Base-by-base conservation (phyloP, 2,113 vertebrate species). In the Oostethus manadensis region DNA sequence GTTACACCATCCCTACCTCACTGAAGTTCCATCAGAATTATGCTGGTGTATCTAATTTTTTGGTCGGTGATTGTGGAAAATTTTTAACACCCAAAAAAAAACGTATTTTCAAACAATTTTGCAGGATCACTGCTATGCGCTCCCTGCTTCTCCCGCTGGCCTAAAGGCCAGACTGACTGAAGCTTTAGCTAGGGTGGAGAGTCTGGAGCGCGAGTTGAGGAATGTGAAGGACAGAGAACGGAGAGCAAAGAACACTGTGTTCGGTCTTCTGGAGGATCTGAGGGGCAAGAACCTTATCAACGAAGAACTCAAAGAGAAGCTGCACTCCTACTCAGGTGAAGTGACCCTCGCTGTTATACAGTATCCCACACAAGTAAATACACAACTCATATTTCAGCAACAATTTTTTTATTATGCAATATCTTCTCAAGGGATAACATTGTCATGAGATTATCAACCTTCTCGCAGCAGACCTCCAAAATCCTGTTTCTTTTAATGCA, bases 181-280 rank as follows among this genome's bases (percentile, higher is more conserved):
- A 10, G 54, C 55, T 6, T 10, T 51, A 23, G 38, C 38, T 18
- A 26, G 55, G 8, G 46, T 65, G 55, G 46, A 58, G 22, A 49
- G 45, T 57, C 54, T 57, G 17, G 45, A 64, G 45, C 45, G 11
- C 4, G 14, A 57, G 40, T 10, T 44, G 20, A 44, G 42, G 40
- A 70, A 64, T 8, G 7, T 4, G 1, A 55, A 33, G 60, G 16
- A 29, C 10, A 3, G 42, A 46, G 60, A 70, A 17, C 21, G 14
- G 4, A 47, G 61, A 18, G 18, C 51, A 10, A 63, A 63, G 61
- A 38, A 55, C 42, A 63, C 8, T 4, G 51, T 63, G 43, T 17
- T 20, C 17, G 43, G 44, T 35, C 43, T 56, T 38, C 29, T 63
- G 51, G 23, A 63, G 61, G 51, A 63, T 38, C 43, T 38, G 18